Conservation (phyloP, 1,140 invertebrate genomes). For the Scylla paramamosain region DNA sequence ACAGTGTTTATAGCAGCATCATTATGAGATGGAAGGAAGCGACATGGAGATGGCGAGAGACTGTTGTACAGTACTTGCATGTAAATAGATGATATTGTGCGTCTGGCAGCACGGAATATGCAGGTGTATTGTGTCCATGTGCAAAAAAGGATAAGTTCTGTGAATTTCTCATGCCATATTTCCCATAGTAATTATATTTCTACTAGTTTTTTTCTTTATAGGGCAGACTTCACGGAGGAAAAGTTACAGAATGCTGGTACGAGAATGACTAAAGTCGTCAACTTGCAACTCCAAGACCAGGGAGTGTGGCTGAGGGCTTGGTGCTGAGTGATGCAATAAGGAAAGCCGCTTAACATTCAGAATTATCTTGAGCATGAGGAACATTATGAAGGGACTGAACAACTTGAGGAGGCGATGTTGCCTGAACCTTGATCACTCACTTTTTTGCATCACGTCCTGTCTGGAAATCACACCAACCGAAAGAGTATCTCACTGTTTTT, state of each 20-base stretch:
- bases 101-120: conserved; percentile 57
- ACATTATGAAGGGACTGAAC: conserved; percentile 26
- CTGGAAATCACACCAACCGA: no score
- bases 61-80: neutral
- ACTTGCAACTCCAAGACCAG: neutral
- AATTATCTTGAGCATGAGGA: conserved; percentile 29
- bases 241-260: neutral
- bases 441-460: no score
- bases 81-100: neutral
- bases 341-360: conserved; percentile 40
- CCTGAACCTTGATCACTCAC: no score
- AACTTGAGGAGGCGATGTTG: neutral
- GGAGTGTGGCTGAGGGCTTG: neutral
- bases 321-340: conserved; percentile 37
- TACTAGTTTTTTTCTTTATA: neutral
- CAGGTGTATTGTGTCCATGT: conserved; percentile 60
- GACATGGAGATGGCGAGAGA: neutral
- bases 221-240: neutral
- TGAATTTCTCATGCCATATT: neutral
- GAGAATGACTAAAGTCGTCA: neutral
- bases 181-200: neutral
- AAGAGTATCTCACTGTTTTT: no score
- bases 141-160: conserved; percentile 30
- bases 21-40: neutral
- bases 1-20: neutral